Evolutionary conservation across 2,113 vertebrate genomes (phyloP).

Genomic region (Phyllostomus hastatus): DNA sequence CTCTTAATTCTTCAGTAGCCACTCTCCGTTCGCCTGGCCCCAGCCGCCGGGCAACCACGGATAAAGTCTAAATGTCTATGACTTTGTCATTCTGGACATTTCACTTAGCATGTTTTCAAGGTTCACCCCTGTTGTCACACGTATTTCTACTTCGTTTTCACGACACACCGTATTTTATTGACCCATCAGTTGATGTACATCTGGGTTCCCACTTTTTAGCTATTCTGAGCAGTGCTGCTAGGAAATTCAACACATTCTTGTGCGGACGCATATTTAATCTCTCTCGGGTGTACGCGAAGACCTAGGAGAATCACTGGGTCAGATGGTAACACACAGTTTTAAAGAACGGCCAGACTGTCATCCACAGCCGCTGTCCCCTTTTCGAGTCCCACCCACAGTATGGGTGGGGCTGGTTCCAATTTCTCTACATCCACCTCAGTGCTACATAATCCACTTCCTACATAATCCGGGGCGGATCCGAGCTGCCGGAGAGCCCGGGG

Average conservation of each 20-base stretch:
- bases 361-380: not conserved
- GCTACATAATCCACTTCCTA: too few relatives aligned
- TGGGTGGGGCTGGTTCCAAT: not conserved
- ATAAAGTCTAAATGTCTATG: not conserved
- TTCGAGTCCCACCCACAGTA: not conserved
- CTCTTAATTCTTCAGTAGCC: not conserved
- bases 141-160: not conserved
- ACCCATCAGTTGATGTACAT: not conserved
- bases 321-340: not conserved
- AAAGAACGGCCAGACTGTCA: not conserved
- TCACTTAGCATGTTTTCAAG: not conserved
- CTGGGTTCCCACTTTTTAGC: not conserved
- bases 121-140: not conserved
- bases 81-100: not conserved
- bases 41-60: not conserved
- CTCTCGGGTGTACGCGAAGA: not conserved
- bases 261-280: not conserved
- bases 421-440: not conserved
- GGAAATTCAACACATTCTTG: not conserved
- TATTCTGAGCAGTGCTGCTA: not conserved
- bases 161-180: not conserved
- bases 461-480: too few relatives aligned
- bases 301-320: not conserved
- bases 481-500: accelerated
- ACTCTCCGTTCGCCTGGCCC: too few relatives aligned